Conservation (phyloP, 1,140 invertebrate species). For the Mercenaria mercenaria region DNA sequence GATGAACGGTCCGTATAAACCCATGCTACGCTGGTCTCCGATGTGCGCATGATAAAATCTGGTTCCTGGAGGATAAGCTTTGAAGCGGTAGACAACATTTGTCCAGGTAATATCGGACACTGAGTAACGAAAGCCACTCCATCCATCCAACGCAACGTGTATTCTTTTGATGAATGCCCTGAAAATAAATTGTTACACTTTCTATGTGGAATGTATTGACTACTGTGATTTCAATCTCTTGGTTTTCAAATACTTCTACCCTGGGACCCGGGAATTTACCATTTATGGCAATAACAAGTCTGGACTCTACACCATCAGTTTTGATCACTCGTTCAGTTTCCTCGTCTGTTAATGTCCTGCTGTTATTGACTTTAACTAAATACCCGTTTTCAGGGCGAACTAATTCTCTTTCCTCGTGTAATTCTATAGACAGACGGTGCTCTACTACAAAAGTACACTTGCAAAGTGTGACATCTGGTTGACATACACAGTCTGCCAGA, state of each 20-base stretch:
- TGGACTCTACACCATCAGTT: conserved; percentile 74
- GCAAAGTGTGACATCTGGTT: not conserved
- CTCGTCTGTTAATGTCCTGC: not conserved
- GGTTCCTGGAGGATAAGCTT: conserved; percentile 77
- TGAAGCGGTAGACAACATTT: conserved; percentile 92
- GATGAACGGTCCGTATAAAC: conserved; percentile 77
- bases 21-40: conserved; percentile 78
- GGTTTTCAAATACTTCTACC: conserved; percentile 92
- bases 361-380: not conserved
- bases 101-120: conserved; percentile 94
- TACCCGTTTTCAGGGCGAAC: not conserved
- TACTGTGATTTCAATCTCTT: conserved; percentile 94
- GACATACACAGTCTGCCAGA: conserved; percentile 16
- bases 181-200: conserved; percentile 94
- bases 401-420: not conserved
- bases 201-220: conserved; percentile 93
- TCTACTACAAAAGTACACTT: conserved; percentile 15
- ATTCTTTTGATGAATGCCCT: conserved; percentile 92
- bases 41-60: conserved; percentile 83
- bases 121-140: conserved; percentile 96
- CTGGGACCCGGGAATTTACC: conserved; percentile 78
- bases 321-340: conserved; percentile 68
- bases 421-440: not conserved
- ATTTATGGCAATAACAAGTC: conserved; percentile 77
- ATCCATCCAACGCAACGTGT: conserved; percentile 96